Evolutionary conservation across 2,888 invertebrate genomes (phyloP).

Genomic region (Drosophila quinaria): DNA sequence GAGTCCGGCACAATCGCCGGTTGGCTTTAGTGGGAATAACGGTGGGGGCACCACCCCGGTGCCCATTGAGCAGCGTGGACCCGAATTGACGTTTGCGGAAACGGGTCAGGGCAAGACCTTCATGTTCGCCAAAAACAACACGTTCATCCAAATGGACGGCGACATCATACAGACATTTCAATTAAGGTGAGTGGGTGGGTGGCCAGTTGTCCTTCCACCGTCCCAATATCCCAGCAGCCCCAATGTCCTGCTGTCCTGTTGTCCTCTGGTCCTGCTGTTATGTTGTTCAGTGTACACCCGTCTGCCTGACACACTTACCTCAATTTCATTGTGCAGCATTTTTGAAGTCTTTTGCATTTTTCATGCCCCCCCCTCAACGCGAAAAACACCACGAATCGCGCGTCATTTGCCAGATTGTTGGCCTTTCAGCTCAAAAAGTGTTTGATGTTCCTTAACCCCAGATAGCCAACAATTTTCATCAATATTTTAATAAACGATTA

Average conservation of each 20-base stretch:
- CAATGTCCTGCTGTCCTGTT: neutral
- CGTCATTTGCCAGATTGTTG: conserved; percentile 71
- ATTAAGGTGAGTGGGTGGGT: conserved; percentile 89
- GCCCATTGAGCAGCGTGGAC: conserved; percentile 91
- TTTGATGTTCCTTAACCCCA: conserved; percentile 36
- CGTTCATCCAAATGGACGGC: conserved; percentile 96
- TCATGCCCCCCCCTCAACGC: conserved; percentile 31
- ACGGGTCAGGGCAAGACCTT: conserved; percentile 94
- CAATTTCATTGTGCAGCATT: conserved; percentile 55
- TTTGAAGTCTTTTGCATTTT: conserved; percentile 67
- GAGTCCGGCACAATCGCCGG: conserved; percentile 63
- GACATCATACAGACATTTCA: conserved; percentile 95
- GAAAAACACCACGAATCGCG: conserved; percentile 26
- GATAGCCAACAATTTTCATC: conserved; percentile 2
- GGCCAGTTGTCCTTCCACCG: conserved; percentile 14
- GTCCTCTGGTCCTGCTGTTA: neutral
- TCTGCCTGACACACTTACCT: conserved; percentile 59
- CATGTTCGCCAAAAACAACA: conserved; percentile 96
- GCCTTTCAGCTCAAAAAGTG: conserved; percentile 40
- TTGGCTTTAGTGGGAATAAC: conserved; percentile 85
- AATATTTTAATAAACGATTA: conserved; percentile 7
- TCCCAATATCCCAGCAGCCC: conserved; percentile 1
- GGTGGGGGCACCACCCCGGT: conserved; percentile 87
- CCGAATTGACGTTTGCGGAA: conserved; percentile 93
- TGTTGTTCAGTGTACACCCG: conserved; percentile 20